Base-by-base conservation (phyloP, 2,113 vertebrate genomes). In the Callionymus lyra region DNA sequence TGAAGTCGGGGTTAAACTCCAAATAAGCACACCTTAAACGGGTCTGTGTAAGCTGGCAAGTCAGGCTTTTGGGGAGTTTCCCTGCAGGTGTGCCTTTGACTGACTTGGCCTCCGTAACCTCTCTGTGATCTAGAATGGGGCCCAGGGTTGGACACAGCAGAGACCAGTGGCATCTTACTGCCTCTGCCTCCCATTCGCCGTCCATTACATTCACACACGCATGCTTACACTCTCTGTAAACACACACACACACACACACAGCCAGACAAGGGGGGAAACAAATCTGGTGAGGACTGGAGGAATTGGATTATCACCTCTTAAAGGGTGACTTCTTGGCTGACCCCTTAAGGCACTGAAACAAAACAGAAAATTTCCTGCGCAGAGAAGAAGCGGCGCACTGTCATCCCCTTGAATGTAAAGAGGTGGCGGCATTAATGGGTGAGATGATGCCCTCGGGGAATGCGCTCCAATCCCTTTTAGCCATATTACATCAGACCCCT, bases 291-390 rank as follows among this genome's bases (percentile, higher is more conserved):
- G 70, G 70, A 82, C 82, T 74, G 57, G 71, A 67, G 72, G 74
- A 80, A 84, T 83, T 80, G 80, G 85, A 86, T 86, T 86, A 87
- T 83, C 82, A 77, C 81, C 78, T 82, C 80, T 85, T 77, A 79
- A 76, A 68, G 74, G 74, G 74, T 72, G 83, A 83, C 81, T 82
- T 75, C 75, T 80, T 69, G 79, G 70, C 77, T 82, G 82, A 84
- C 81, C 76, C 74, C 79, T 81, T 83, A 78, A 61, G 53, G 41
- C 55, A 75, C 73, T 64, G 78, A 78, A 80, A 82, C 82, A 81
- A 70, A 82, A 76, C 71, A 19, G 63, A 74, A 73, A 65, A 79
- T 78, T 76, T 80, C 81, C 70, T 65, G 56, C 66, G 70, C 76
- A 72, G 75, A 81, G 71, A 64, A 82, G 75, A 68, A 72, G 71